These are phyloP conservation scores for Pandemis cinnamomeana DNA, from an alignment of 2,888 invertebrate genomes.

Conservation along the genomic window DNA sequence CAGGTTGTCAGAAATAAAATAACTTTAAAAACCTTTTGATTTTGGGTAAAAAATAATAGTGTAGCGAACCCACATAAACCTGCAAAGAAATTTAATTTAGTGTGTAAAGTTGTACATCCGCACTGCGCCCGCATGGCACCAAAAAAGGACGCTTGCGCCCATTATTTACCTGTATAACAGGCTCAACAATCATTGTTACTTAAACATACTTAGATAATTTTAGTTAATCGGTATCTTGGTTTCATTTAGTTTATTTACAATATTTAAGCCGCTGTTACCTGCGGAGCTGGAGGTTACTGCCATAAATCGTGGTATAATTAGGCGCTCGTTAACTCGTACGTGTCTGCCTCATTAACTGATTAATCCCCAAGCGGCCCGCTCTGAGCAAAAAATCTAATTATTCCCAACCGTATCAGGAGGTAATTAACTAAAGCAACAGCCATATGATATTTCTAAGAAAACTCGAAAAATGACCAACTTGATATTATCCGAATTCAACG, in stretches of 20 bases:
- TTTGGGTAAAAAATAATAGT: too few species aligned
- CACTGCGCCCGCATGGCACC: background rate
- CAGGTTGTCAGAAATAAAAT: too few species aligned
- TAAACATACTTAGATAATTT: background rate
- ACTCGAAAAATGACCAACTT: background rate
- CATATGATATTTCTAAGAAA: background rate
- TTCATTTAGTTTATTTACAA: constrained; percentile 16
- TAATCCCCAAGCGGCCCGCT: constrained; percentile 51
- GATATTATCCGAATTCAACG: background rate
- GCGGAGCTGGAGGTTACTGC: constrained; percentile 38
- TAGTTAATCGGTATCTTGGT: background rate
- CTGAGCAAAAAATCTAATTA: constrained; percentile 41
- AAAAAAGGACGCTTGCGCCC: background rate
- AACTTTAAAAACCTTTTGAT: too few species aligned
- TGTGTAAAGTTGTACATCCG: background rate
- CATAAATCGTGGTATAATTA: constrained; percentile 64
- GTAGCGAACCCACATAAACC: background rate
- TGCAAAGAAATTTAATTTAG: background rate
- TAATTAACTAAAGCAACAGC: constrained; percentile 30
- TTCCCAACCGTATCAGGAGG: constrained; percentile 27
- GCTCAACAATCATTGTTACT: too few species aligned
- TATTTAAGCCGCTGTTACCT: constrained; percentile 21
- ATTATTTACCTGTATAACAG: background rate
- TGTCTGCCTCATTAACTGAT: constrained; percentile 66
- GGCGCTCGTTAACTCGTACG: constrained; percentile 63